Base-by-base conservation (phyloP, 2,113 vertebrate genomes). In the Ursus arctos region DNA sequence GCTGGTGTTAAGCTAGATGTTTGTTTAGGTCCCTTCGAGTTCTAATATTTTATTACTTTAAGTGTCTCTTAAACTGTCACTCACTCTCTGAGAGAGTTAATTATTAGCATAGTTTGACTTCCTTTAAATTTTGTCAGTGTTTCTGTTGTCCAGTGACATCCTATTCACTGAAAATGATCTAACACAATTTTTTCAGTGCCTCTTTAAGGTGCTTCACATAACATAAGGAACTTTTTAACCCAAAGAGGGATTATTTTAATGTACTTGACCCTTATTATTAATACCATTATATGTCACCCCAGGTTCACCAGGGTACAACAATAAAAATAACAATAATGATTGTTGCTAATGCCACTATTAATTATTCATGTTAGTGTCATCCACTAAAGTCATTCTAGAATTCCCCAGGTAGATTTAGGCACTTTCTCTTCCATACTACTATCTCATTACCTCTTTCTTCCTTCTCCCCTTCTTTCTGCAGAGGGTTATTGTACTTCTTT, bases 331-430 rank as follows among this genome's bases (percentile, higher is more conserved):
- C 24, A 88, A 18, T 85, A 92, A 69, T 67, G 40, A 43, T 67
- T 55, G 77, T 63, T 69, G 57, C 71, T 91, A 95, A 96, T 79
- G 43, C 31, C 19, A 47, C 57, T 71, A 65, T 92, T 94, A 95
- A 95, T 97, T 94, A 93, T 97, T 95, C 65, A 97, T 92, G 22
- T 65, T 69, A 16, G 28, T 81, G 79, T 21, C 94, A 36, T 74
- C 53, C 26, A 88, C 92, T 87, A 12, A 91, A 82, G 36, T 72
- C 82, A 83, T 67, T 61, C 82, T 74, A 28, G 94, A 97, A 92
- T 80, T 97, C 61, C 72, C 80, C 28, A 80, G 51, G 55, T 65
- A 76, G 72, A 74, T 31, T 31, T 36, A 87, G 89, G 26, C 28
- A 36, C n/a, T 91, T 91, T 87, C 22, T 85, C 55, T 80, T 72